phyloP scores from a whole-genome alignment of 2,113 vertebrate species.

The Callospermophilus lateralis region DNA sequence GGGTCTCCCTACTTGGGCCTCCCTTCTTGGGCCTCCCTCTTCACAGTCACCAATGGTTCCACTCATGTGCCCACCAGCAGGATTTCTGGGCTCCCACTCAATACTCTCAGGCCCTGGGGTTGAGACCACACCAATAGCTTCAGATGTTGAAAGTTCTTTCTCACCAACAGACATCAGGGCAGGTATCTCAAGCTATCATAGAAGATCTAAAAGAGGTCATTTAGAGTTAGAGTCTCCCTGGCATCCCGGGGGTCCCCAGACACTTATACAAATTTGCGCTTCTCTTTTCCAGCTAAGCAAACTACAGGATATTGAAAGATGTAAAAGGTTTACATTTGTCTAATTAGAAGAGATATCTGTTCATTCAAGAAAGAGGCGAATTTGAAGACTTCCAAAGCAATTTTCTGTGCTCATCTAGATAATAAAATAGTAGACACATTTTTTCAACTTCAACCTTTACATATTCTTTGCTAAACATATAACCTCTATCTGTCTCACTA shows the following conservation, averaged over 20 bases:
- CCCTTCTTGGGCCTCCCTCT: neutral
- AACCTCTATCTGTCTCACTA: neutral
- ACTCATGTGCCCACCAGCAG: neutral
- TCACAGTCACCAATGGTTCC: neutral
- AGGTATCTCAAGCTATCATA: neutral
- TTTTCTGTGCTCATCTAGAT: neutral
- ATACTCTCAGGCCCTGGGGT: neutral
- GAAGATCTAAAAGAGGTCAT: neutral
- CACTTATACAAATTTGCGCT: neutral
- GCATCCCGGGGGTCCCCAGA: neutral
- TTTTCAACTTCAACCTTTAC: neutral
- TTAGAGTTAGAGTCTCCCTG: constrained; percentile 10
- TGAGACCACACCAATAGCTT: neutral
- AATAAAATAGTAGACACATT: constrained; percentile 4
- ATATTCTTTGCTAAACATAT: neutral
- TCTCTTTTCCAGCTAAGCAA: neutral
- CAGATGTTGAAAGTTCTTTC: constrained; percentile 18
- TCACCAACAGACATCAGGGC: neutral
- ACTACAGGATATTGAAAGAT: neutral
- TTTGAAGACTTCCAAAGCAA: neutral
- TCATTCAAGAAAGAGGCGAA: neutral
- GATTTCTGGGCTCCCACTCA: neutral
- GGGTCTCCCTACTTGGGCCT: neutral
- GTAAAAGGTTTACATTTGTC: constrained; percentile 14
- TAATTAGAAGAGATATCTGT: neutral